A percentile compares a stretch with the other conserved stretches of the same genome.
phyloP scores from a whole-genome alignment of 2,888 invertebrate genomes.

The Ophion obscuratus region DNA sequence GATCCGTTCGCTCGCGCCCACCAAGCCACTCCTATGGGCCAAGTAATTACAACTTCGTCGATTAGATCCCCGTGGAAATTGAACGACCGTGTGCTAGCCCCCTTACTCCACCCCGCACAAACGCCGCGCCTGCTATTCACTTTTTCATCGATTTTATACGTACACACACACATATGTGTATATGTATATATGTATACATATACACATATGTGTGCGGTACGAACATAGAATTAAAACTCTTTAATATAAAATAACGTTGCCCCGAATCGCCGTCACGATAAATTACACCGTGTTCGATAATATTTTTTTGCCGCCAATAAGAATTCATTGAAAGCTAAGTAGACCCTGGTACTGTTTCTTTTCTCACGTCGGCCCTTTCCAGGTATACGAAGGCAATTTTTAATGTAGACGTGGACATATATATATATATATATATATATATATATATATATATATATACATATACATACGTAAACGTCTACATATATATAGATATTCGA shows the following conservation, averaged over 20 bases:
- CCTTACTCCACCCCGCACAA: neutral
- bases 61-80: conserved; percentile 76
- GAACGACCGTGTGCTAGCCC: conserved; percentile 29
- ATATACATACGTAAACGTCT: no score
- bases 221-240: no score
- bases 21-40: conserved; percentile 56
- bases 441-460: neutral
- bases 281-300: no score
- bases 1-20: conserved; percentile 26
- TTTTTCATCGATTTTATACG: conserved; percentile 38
- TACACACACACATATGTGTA: neutral
- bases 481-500: conserved; percentile 17
- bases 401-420: no score
- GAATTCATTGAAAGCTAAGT: no score
- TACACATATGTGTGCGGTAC: no score
- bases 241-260: no score
- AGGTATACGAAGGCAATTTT: conserved; percentile 6
- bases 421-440: conserved; percentile 28
- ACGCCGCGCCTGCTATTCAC: conserved; percentile 41
- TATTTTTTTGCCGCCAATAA: no score
- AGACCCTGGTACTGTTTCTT: no score
- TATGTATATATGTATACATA: no score
- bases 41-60: conserved; percentile 80
- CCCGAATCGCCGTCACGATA: no score
- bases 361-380: conserved; percentile 39